Evolutionary conservation across 1,140 invertebrate species (phyloP).

Genomic region (Nephila pilipes): DNA sequence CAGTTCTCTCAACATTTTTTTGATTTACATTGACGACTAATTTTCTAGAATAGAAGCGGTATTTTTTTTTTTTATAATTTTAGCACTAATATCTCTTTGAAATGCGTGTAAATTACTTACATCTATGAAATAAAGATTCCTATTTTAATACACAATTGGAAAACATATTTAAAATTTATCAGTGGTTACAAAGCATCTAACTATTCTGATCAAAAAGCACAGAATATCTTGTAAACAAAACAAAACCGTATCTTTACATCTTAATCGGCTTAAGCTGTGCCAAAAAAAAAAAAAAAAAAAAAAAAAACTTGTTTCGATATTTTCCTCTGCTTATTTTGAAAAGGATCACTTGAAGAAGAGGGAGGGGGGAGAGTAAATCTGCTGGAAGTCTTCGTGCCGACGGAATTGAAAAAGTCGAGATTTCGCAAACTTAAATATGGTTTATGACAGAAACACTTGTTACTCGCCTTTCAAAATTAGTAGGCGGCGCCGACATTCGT

Average conservation of each 20-base stretch:
- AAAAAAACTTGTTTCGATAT: too few species aligned
- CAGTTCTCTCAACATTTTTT: too few species aligned
- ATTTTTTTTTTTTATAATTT: too few species aligned
- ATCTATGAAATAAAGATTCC: too few species aligned
- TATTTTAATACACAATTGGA: too few species aligned
- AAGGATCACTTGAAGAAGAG: neutral
- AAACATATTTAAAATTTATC: too few species aligned
- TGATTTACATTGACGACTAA: too few species aligned
- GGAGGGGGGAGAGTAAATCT: neutral
- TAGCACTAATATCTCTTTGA: too few species aligned
- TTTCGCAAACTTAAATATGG: conserved; percentile 64
- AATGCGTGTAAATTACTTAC: too few species aligned
- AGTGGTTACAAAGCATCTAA: too few species aligned
- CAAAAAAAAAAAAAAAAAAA: too few species aligned
- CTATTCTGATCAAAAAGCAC: neutral
- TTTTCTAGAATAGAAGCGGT: too few species aligned
- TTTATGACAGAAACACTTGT: conserved; percentile 71
- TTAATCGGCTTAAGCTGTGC: conserved; percentile 11
- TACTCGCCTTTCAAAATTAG: conserved; percentile 54
- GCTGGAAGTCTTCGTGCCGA: neutral
- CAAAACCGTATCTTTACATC: neutral
- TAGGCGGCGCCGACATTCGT: conserved; percentile 41
- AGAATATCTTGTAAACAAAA: neutral
- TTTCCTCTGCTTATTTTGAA: neutral
- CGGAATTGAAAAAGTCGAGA: conserved; percentile 43